Percentiles rank a stretch among this genome's conserved stretches.
Evolutionary conservation across 2,888 invertebrate species (phyloP).

Genomic region (Heliconius erato): DNA sequence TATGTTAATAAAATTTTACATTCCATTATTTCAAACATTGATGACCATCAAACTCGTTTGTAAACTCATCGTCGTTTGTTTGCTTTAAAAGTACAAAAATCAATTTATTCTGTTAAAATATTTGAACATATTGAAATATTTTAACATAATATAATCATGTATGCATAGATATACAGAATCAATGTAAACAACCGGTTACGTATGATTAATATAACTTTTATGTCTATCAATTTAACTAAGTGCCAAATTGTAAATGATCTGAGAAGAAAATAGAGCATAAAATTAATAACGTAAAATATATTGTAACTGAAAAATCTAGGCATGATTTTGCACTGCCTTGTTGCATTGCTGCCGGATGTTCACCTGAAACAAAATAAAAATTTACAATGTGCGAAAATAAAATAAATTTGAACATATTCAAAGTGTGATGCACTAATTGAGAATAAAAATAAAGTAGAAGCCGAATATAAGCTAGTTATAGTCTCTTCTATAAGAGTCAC

Average conservation of each 20-base stretch:
- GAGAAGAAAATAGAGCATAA: slow-evolving; percentile 51
- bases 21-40: slow-evolving; percentile 8
- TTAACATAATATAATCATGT: background rate
- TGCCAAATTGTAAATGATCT: slow-evolving; percentile 60
- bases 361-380: slow-evolving; percentile 62
- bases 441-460: too few species aligned
- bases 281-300: slow-evolving; percentile 66
- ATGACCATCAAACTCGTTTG: slow-evolving; percentile 7
- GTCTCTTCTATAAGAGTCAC: too few species aligned
- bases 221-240: slow-evolving; percentile 48
- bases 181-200: background rate
- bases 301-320: slow-evolving; percentile 68
- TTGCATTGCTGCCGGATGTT: slow-evolving; percentile 83
- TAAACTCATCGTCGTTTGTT: background rate
- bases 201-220: background rate
- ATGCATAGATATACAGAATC: background rate
- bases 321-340: slow-evolving; percentile 79
- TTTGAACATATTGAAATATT: background rate
- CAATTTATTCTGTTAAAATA: background rate
- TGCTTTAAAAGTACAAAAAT: slow-evolving; percentile 13
- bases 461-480: too few species aligned
- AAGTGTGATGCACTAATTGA: too few species aligned
- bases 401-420: too few species aligned
- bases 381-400: too few species aligned
- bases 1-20: slow-evolving; percentile 17